A percentile compares a stretch with the other conserved stretches of the same genome.
phyloP scores from a whole-genome alignment of 2,888 invertebrate genomes.

The Sepioteuthis lessoniana region DNA sequence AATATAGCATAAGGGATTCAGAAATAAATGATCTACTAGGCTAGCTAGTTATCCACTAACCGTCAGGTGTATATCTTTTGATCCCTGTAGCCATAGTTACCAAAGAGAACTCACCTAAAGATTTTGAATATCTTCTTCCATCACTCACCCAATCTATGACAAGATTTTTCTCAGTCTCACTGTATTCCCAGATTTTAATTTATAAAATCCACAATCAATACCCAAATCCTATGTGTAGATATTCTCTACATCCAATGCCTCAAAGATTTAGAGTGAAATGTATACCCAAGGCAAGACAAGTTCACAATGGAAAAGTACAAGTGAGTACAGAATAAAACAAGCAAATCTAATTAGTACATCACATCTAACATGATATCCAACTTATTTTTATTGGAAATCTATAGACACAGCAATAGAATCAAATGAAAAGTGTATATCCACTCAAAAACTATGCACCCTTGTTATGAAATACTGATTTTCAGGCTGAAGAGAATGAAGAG shows the following conservation, averaged over 20 bases:
- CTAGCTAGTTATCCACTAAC: too few species aligned
- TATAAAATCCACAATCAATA: conserved; percentile 33
- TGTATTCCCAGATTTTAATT: background rate
- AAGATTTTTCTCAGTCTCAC: background rate
- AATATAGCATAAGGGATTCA: too few species aligned
- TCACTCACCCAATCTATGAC: background rate
- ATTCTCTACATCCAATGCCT: background rate
- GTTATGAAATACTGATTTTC: background rate
- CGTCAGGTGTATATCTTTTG: background rate
- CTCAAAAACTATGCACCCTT: background rate
- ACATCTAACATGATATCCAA: background rate
- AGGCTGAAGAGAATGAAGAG: background rate
- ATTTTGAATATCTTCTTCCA: too few species aligned
- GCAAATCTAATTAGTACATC: background rate
- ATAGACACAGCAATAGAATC: background rate
- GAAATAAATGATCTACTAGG: too few species aligned
- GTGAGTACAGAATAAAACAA: background rate
- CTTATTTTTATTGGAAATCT: conserved; percentile 33
- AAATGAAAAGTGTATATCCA: background rate
- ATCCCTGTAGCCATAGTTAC: background rate
- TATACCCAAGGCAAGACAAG: background rate
- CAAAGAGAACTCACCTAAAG: too few species aligned
- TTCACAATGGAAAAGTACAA: background rate
- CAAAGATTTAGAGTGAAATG: background rate
- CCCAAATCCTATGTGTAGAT: background rate